Conservation (phyloP, 2,888 invertebrate species). For the Chrysolina oricalcia region DNA sequence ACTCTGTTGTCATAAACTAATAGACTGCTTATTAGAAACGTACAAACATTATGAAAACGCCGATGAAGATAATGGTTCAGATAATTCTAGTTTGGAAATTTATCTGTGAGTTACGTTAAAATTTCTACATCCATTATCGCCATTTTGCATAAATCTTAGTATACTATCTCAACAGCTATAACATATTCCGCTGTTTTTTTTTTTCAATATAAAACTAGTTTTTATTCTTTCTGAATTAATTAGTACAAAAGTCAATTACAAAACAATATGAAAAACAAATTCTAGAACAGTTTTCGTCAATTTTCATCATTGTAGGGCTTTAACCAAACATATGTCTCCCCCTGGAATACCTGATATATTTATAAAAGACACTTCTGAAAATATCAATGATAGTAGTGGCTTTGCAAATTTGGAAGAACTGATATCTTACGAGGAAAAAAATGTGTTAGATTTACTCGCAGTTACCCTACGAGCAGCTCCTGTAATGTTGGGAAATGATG, state of each 20-base stretch:
- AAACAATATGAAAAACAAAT: too few relatives aligned
- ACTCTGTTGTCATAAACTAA: conserved; percentile 81
- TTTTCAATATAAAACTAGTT: too few relatives aligned
- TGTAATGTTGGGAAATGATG: conserved; percentile 76
- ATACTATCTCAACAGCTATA: too few relatives aligned
- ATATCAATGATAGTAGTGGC: conserved; percentile 68
- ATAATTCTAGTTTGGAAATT: conserved; percentile 82
- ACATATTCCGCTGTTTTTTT: too few relatives aligned
- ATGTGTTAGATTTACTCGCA: conserved; percentile 77
- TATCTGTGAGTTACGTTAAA: conserved; percentile 74
- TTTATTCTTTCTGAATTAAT: too few relatives aligned
- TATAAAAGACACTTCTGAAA: conserved; percentile 35
- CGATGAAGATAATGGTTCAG: conserved; percentile 73
- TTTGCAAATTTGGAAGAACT: conserved; percentile 75
- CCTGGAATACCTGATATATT: conserved; percentile 67
- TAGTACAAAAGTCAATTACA: too few relatives aligned
- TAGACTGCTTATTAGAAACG: conserved; percentile 80
- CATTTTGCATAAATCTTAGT: neutral
- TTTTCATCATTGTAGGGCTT: conserved; percentile 72
- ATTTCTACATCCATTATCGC: neutral
- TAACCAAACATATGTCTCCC: conserved; percentile 82
- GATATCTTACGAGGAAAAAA: conserved; percentile 80
- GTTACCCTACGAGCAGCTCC: conserved; percentile 77
- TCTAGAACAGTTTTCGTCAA: neutral
- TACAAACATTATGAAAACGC: conserved; percentile 76